Conservation (phyloP, 2,113 vertebrate genomes). For the Ancistrus triradiatus region DNA sequence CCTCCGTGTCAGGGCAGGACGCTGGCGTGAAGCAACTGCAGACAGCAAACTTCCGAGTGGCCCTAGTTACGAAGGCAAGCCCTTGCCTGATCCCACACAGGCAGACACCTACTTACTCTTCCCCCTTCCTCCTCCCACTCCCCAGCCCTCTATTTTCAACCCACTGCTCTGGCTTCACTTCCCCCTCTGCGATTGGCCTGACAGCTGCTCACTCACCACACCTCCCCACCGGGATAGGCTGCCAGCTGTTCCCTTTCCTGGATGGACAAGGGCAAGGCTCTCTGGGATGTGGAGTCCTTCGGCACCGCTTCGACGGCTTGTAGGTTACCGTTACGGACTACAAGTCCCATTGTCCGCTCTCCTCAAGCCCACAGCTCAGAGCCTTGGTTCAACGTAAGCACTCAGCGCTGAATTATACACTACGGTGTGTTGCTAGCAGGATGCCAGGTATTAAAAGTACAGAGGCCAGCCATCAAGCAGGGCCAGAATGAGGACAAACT, state of each 20-base stretch:
- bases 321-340: conserved; percentile 60
- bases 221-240: conserved; percentile 71
- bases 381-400: conserved; percentile 77
- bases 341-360: conserved; percentile 64
- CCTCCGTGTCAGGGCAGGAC: conserved; percentile 67
- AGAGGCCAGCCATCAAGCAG: conserved; percentile 65
- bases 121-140: conserved; percentile 43
- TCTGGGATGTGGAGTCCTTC: conserved; percentile 70
- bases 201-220: conserved; percentile 72
- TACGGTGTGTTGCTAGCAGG: conserved; percentile 74
- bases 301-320: conserved; percentile 55
- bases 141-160: conserved; percentile 70
- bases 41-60: conserved; percentile 74
- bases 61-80: conserved; percentile 74
- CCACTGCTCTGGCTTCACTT: conserved; percentile 69
- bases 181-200: conserved; percentile 61
- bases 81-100: conserved; percentile 78
- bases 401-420: conserved; percentile 76
- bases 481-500: conserved; percentile 48
- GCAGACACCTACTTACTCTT: conserved; percentile 66
- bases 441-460: conserved; percentile 78
- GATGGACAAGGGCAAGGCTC: conserved; percentile 68
- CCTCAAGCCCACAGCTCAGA: conserved; percentile 65
- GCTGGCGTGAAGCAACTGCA: conserved; percentile 60
- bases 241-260: conserved; percentile 67